phyloP scores from a whole-genome alignment of 2,888 invertebrate genomes.

The Lochmaea crataegi region DNA sequence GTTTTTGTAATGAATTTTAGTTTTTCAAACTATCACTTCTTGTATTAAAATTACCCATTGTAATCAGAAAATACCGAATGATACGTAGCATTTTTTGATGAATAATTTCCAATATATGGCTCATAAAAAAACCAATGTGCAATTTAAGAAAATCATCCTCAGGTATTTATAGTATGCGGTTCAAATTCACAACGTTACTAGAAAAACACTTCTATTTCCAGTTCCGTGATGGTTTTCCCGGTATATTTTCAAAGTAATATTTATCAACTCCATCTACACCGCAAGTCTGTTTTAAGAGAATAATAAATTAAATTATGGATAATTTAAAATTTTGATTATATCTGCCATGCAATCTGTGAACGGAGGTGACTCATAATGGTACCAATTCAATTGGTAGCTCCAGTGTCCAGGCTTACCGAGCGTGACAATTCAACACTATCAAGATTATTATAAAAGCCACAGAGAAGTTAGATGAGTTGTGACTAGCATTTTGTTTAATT shows the following conservation, averaged over 20 bases:
- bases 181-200: too few relatives aligned
- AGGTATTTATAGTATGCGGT: too few relatives aligned
- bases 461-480: conserved; percentile 28
- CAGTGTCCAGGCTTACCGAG: conserved; percentile 6
- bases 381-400: conserved; percentile 6
- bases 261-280: neutral
- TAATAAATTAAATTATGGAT: conserved; percentile 2
- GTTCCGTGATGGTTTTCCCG: neutral
- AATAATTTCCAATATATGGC: too few relatives aligned
- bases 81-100: too few relatives aligned
- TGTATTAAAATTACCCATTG: too few relatives aligned
- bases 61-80: too few relatives aligned
- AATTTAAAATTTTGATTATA: conserved; percentile 16
- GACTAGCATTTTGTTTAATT: conserved; percentile 25
- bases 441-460: conserved; percentile 14
- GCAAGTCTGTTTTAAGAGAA: neutral
- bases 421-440: conserved; percentile 18
- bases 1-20: too few relatives aligned
- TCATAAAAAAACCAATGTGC: too few relatives aligned
- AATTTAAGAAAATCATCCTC: too few relatives aligned
- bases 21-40: too few relatives aligned
- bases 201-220: too few relatives aligned
- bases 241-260: neutral
- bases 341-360: conserved; percentile 15
- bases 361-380: conserved; percentile 6